Percentiles rank a stretch among this genome's conserved stretches.
These are phyloP conservation scores for Urosaurus nigricauda DNA, from an alignment of 2,797 vertebrate species.

Conservation along the genomic window DNA sequence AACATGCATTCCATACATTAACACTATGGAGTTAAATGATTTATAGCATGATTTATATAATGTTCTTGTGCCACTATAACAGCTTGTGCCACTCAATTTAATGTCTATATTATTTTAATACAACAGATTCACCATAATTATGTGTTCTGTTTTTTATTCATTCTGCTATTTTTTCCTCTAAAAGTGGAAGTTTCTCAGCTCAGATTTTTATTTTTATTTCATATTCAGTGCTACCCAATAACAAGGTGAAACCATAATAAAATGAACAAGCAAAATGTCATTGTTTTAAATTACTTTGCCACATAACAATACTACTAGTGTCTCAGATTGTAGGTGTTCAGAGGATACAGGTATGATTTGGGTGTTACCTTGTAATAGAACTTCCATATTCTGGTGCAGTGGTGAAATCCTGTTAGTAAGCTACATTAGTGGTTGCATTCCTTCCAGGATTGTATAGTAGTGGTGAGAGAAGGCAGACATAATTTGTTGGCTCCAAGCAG, in stretches of 20 bases:
- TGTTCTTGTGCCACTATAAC: background rate
- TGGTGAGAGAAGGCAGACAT: too few relatives aligned
- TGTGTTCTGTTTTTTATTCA: background rate
- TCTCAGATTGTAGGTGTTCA: background rate
- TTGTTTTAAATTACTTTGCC: too few relatives aligned
- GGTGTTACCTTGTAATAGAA: background rate
- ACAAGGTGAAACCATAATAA: too few relatives aligned
- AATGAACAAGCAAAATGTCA: too few relatives aligned
- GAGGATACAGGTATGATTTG: background rate
- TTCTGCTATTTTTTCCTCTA: background rate
- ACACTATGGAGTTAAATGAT: background rate
- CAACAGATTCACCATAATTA: background rate
- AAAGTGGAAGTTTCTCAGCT: background rate
- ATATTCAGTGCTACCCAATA: too few relatives aligned
- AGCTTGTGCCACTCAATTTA: background rate
- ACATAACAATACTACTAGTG: too few relatives aligned
- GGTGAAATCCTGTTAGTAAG: too few relatives aligned
- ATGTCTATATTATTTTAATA: background rate
- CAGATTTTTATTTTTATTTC: too few relatives aligned
- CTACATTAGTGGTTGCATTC: too few relatives aligned
- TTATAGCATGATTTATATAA: background rate
- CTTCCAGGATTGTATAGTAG: too few relatives aligned
- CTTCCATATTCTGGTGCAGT: too few relatives aligned
- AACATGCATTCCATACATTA: background rate
- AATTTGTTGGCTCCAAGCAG: too few relatives aligned